Percentiles rank a stretch among this genome's conserved stretches.
phyloP scores from a whole-genome alignment of 2,797 vertebrate species.

The Taeniopygia guttata region DNA sequence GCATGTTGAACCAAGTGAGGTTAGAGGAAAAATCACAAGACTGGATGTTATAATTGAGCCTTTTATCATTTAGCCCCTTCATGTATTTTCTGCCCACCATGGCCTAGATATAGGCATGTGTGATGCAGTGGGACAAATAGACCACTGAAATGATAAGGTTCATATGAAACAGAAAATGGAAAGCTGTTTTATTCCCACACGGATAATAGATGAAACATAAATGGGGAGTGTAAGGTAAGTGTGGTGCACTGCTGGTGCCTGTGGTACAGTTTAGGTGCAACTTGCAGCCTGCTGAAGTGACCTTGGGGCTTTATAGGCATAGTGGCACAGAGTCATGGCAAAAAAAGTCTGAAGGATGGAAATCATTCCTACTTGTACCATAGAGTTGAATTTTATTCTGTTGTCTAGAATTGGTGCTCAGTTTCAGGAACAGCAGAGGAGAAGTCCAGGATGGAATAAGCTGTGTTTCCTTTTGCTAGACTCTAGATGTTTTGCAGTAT shows the following conservation, averaged over 20 bases:
- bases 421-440: neutral
- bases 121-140: neutral
- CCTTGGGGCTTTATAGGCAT: neutral
- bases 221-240: fast-evolving
- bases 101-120: fast-evolving
- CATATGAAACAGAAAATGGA: neutral
- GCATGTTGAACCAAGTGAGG: neutral
- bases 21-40: neutral
- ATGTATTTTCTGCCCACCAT: neutral
- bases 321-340: neutral
- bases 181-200: neutral
- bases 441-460: neutral
- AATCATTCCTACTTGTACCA: neutral
- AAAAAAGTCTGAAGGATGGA: neutral
- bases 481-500: neutral
- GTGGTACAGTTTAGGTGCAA: neutral
- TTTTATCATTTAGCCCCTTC: neutral
- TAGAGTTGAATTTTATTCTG: neutral
- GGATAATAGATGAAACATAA: neutral
- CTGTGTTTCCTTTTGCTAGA: neutral
- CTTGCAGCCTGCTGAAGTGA: neutral
- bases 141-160: neutral
- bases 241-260: fast-evolving
- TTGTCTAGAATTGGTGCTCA: neutral
- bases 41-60: neutral